A percentile compares a stretch with the other conserved stretches of the same genome.
Conservation (phyloP, 2,113 vertebrate genomes). For the Sylvilagus bachmani region DNA sequence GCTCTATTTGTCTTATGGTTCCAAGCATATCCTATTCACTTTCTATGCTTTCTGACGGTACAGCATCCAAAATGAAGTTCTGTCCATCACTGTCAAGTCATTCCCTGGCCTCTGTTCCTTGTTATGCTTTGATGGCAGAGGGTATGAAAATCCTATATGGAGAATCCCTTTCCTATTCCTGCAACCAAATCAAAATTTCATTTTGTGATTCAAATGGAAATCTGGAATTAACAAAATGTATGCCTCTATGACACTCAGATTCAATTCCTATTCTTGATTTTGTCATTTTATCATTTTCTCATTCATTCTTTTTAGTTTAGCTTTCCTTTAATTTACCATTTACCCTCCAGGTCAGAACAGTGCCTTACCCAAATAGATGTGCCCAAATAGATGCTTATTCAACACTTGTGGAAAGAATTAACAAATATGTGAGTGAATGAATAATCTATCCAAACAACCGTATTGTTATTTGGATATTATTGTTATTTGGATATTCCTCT, state of each 20-base stretch:
- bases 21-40: neutral
- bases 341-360: neutral
- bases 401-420: constrained; percentile 30
- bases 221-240: constrained; percentile 3
- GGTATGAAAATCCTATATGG: neutral
- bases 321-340: neutral
- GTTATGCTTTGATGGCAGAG: neutral
- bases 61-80: neutral
- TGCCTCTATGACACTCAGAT: constrained; percentile 16
- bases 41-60: neutral
- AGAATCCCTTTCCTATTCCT: neutral
- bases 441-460: neutral
- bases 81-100: neutral
- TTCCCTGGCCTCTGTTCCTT: neutral
- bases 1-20: neutral
- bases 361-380: constrained; percentile 1
- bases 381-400: neutral
- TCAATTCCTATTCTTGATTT: neutral
- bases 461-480: no score
- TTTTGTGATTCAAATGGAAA: neutral
- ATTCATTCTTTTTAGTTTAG: neutral
- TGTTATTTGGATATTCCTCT: no score
- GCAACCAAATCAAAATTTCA: neutral
- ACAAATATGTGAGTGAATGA: neutral
- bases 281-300: neutral